Evolutionary conservation across 2,888 invertebrate genomes (phyloP).

Genomic region (Crocallis elinguaria): DNA sequence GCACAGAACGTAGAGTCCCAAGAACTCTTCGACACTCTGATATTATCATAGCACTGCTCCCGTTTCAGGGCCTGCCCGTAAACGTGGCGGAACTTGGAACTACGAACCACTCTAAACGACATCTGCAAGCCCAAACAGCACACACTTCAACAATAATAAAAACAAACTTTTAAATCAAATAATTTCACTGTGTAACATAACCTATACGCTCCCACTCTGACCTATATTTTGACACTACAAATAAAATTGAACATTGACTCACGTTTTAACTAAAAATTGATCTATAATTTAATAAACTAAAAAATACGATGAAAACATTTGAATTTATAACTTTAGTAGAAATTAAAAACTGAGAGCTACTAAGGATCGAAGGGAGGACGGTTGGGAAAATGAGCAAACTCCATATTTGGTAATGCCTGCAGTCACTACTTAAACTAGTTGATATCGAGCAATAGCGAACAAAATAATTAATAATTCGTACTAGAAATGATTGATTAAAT

Average conservation of each 20-base stretch:
- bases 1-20: constrained; percentile 99
- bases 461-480: not conserved
- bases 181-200: constrained; percentile 77
- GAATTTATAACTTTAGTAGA: constrained; percentile 69
- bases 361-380: constrained; percentile 84
- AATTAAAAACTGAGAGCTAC: constrained; percentile 81
- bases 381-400: constrained; percentile 87
- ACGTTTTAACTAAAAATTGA: constrained; percentile 71
- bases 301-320: constrained; percentile 80
- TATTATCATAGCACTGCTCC: constrained; percentile 99
- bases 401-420: constrained; percentile 89
- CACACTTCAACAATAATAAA: constrained; percentile 67
- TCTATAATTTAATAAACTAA: constrained; percentile 70
- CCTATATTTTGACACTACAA: constrained; percentile 81
- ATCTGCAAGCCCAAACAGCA: constrained; percentile 86
- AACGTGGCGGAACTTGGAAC: constrained; percentile 99
- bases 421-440: constrained; percentile 68
- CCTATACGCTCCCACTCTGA: constrained; percentile 73
- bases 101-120: constrained; percentile 98
- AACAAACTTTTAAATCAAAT: constrained; percentile 62
- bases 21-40: constrained; percentile 98
- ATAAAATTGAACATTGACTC: constrained; percentile 64
- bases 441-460: constrained; percentile 24
- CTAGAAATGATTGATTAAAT: not conserved
- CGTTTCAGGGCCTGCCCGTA: constrained; percentile 95